phyloP scores from a whole-genome alignment of 2,113 vertebrate species.

The Xenus cinereus region DNA sequence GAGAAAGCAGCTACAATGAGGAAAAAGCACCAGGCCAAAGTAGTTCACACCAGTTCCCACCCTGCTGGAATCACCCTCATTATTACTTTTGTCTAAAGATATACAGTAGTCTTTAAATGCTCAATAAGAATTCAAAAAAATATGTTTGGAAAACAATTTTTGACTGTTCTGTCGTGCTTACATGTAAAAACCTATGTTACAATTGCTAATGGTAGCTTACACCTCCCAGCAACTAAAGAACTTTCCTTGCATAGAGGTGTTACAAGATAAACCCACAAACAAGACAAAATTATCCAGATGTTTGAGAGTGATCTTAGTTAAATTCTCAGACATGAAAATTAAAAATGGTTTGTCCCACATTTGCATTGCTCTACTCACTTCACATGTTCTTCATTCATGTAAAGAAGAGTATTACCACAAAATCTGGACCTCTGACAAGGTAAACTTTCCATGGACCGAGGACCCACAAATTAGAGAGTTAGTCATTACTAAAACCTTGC shows the following conservation, averaged over 20 bases:
- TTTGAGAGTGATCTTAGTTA: background rate
- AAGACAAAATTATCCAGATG: background rate
- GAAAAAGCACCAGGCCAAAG: background rate
- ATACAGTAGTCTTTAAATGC: background rate
- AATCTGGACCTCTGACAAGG: conserved; percentile 19
- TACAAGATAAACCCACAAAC: background rate
- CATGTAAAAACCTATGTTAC: background rate
- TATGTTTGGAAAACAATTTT: background rate
- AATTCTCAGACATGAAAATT: background rate
- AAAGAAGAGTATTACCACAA: background rate
- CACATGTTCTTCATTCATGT: background rate
- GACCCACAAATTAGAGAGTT: background rate
- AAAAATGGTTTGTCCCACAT: background rate
- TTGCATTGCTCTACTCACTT: background rate
- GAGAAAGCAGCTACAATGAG: background rate
- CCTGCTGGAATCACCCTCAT: background rate
- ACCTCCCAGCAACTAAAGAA: background rate
- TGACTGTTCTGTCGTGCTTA: background rate
- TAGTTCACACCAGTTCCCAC: background rate
- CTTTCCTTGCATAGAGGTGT: background rate
- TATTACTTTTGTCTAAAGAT: background rate
- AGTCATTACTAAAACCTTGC: background rate
- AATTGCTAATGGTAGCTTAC: background rate
- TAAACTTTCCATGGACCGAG: background rate
- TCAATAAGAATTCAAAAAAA: background rate